Percentiles rank a stretch among this genome's conserved stretches.
phyloP scores from a whole-genome alignment of 2,797 vertebrate genomes.

The Muscicapa striata region DNA sequence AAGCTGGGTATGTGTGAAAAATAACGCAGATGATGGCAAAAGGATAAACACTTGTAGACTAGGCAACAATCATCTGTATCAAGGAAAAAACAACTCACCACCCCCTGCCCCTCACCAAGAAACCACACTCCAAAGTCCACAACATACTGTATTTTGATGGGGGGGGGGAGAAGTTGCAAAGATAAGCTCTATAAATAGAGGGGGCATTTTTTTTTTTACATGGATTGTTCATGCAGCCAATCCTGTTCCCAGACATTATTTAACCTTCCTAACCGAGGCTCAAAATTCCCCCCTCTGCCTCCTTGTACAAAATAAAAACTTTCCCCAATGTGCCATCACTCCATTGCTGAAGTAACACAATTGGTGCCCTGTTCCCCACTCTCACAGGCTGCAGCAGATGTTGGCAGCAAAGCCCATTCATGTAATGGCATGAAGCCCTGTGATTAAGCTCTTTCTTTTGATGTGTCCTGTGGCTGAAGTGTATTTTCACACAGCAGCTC shows the following conservation, averaged over 20 bases:
- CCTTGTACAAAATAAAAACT: not conserved
- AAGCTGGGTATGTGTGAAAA: not conserved
- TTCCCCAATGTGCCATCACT: not conserved
- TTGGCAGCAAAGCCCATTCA: not conserved
- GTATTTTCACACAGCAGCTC: slow-evolving; percentile 7
- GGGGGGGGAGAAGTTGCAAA: not conserved
- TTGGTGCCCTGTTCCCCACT: not conserved
- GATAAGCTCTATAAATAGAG: not conserved
- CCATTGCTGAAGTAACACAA: not conserved
- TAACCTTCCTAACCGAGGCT: not conserved
- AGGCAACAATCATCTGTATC: not conserved
- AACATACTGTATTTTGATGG: not conserved
- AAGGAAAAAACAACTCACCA: not conserved
- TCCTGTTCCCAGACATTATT: not conserved
- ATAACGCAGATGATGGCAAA: not conserved
- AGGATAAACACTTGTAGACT: not conserved
- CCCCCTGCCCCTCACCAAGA: not conserved
- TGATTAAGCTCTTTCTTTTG: slow-evolving; percentile 6
- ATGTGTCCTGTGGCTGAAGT: not conserved
- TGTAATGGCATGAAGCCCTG: not conserved
- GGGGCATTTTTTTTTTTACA: not conserved
- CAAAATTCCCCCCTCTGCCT: not conserved
- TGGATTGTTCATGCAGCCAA: not conserved
- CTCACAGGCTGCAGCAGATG: not conserved
- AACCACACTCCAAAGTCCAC: not conserved